Base-by-base conservation (phyloP, 2,888 invertebrate genomes). In the Heliconius hortense region DNA sequence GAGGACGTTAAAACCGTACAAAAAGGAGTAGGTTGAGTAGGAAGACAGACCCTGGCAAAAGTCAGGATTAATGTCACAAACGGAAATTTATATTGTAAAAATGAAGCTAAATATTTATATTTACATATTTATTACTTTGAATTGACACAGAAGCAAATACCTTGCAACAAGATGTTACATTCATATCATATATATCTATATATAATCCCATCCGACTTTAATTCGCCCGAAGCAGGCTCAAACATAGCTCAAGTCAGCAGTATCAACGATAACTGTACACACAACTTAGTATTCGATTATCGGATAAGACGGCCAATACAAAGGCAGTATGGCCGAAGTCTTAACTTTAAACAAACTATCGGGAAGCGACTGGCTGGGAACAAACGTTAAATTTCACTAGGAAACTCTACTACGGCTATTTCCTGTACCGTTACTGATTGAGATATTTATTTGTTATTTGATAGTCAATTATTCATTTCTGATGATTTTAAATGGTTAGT, bases 221-320 rank as follows among this genome's bases (percentile, higher is more conserved):
- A 63, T 74, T 68, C 24, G 35, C 56, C 56, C 10, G 68, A 56
- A 69, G 72, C 64, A 59, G 67, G 35, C 69, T 59, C 68, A 74
- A 77, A 74, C 63, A 67, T 74, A 74, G 60, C 56, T 74, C 68
- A 59, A 67, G 72, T 59, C 67, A 71, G 74, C 71, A 73, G 62
- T 77, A 70, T 75, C 76, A 75, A 75, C 72, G 68, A 77, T 77
- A 75, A 70, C 74, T 75, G 74, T 73, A 68, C 76, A 77, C 63
- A 77, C 78, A 77, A 77, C 72, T 79, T 79, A 77, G 78, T 79
- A 79, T 79, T 79, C 78, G 79, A 80, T 80, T 79, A 79, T 79
- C 77, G 78, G 78, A 79, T 77, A 79, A 80, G 80, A 79, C 78
- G 78, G 76, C 78, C 78, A 78, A 77, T 78, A 79, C 80, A 79